phyloP scores from a whole-genome alignment of 2,888 invertebrate genomes.

The Syrista parreyssii region DNA sequence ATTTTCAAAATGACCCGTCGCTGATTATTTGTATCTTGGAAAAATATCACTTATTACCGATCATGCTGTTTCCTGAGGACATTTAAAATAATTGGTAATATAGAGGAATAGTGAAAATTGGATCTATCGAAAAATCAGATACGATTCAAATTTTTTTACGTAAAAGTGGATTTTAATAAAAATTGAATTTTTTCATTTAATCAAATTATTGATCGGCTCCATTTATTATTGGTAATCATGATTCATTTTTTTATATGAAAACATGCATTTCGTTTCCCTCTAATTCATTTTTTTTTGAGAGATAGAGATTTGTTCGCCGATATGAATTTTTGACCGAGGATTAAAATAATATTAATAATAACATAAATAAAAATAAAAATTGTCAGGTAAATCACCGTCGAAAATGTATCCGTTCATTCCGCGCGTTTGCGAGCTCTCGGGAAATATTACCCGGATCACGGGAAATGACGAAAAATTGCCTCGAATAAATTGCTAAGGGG shows the following conservation, averaged over 20 bases:
- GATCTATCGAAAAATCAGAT: not conserved
- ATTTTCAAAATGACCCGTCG: not conserved
- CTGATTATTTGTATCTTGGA: not conserved
- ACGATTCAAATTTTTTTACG: too few species aligned
- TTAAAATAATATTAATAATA: not conserved
- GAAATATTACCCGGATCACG: not conserved
- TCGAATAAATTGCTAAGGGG: conserved; percentile 41
- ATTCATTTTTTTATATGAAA: not conserved
- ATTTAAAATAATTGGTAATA: not conserved
- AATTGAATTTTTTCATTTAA: too few species aligned
- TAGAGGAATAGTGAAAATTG: not conserved
- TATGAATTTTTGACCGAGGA: not conserved
- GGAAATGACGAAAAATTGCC: conserved; percentile 46
- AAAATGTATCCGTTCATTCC: not conserved
- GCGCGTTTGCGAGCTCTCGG: not conserved
- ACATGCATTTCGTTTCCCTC: not conserved
- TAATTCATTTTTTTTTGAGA: not conserved
- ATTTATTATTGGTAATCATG: not conserved
- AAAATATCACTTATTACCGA: not conserved
- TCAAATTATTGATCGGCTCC: not conserved
- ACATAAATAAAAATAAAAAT: not conserved
- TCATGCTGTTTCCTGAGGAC: not conserved
- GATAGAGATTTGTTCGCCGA: not conserved
- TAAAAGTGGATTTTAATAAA: too few species aligned
- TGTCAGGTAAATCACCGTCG: not conserved